Conservation (phyloP, 2,113 vertebrate species). For the Aythya baeri region DNA sequence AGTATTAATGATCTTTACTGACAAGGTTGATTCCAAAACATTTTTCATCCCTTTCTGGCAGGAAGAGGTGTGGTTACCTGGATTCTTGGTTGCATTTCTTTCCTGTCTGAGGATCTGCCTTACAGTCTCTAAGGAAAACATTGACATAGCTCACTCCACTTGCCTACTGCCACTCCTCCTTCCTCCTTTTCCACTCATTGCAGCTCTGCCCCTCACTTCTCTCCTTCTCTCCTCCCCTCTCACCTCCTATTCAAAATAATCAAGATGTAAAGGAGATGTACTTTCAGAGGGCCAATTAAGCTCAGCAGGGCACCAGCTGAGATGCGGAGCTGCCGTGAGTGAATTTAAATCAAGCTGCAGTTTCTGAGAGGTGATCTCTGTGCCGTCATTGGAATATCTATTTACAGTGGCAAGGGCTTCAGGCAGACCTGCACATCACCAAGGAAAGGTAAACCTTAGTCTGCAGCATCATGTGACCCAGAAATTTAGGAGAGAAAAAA, state of each 20-base stretch:
- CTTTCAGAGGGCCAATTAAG: conserved; percentile 56
- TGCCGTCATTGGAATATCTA: not conserved
- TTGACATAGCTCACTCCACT: not conserved
- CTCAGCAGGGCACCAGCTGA: conserved; percentile 42
- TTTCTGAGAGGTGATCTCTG: conserved; percentile 9
- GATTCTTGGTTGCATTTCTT: not conserved
- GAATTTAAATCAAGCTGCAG: conserved; percentile 65
- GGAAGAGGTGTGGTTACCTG: not conserved
- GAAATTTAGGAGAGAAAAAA: not conserved
- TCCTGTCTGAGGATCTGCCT: not conserved
- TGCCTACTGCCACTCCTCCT: not conserved
- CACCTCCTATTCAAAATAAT: conserved; percentile 23
- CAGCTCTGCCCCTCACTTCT: not conserved
- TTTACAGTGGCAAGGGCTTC: not conserved
- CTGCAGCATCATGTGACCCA: not conserved
- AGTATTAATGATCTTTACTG: not conserved
- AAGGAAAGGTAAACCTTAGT: not conserved
- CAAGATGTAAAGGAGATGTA: conserved; percentile 34
- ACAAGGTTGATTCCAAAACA: not conserved
- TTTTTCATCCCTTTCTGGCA: not conserved
- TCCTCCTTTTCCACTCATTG: not conserved
- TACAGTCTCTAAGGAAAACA: not conserved
- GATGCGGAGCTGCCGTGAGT: conserved; percentile 11
- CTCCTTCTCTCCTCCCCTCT: not conserved
- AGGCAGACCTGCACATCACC: not conserved